Conservation (phyloP, 64 coral and sea anemone species). For the Astreopora myriophthalma region DNA sequence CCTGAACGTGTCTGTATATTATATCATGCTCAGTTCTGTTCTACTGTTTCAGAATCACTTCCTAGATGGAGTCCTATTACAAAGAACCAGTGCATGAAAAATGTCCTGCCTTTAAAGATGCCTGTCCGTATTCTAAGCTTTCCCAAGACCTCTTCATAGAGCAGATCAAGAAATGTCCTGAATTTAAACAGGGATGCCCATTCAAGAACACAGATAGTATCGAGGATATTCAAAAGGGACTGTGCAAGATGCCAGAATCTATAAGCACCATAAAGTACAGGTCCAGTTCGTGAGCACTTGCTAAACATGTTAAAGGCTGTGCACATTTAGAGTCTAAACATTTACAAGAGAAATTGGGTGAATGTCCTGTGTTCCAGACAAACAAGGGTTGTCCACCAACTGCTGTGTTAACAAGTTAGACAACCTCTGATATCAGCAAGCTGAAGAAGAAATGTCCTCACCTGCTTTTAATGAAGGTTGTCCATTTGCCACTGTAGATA, state of each 20-base stretch:
- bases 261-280: slow-evolving; percentile 64
- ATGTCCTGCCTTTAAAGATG: slow-evolving; percentile 93
- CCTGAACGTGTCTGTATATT: no score
- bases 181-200: slow-evolving; percentile 88
- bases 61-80: neutral
- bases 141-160: slow-evolving; percentile 62
- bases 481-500: slow-evolving; percentile 62
- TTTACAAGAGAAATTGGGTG: slow-evolving; percentile 47
- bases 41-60: neutral
- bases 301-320: slow-evolving; percentile 64
- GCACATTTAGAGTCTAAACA: slow-evolving; percentile 56
- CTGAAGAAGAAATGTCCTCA: slow-evolving; percentile 64
- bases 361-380: slow-evolving; percentile 74
- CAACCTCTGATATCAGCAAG: slow-evolving; percentile 15
- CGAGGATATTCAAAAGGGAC: slow-evolving; percentile 50
- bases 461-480: slow-evolving; percentile 69
- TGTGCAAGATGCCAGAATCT: slow-evolving; percentile 73
- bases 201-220: slow-evolving; percentile 79
- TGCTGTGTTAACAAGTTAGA: neutral
- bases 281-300: slow-evolving; percentile 59
- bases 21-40: no score
- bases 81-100: slow-evolving; percentile 56
- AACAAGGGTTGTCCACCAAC: slow-evolving; percentile 59
- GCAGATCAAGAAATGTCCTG: slow-evolving; percentile 85
- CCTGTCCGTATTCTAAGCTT: slow-evolving; percentile 84